Evolutionary conservation across 2,888 invertebrate species (phyloP).

Genomic region (Hydrotaea diabolus): DNA sequence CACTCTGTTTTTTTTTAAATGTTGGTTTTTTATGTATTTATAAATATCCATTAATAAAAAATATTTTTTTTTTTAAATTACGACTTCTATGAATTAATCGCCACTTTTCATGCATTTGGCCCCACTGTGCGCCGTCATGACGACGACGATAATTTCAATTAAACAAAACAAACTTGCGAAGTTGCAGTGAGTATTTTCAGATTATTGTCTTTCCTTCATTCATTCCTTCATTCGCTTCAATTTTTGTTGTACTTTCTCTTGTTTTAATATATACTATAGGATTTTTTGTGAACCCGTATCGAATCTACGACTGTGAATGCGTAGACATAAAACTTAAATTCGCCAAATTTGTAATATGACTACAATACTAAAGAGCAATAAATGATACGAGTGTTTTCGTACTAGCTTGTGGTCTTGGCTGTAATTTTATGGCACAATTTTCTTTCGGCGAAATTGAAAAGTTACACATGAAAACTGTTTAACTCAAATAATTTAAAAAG

Average conservation of each 20-base stretch:
- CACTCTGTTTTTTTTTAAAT: no score
- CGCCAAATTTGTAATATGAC: not conserved
- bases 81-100: no score
- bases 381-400: no score
- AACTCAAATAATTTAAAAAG: not conserved
- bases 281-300: not conserved
- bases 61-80: no score
- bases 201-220: not conserved
- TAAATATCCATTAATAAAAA: no score
- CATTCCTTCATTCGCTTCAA: not conserved
- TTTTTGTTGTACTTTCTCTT: constrained; percentile 58
- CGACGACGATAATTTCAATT: constrained; percentile 30
- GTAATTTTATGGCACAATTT: not conserved
- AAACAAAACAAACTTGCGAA: constrained; percentile 25
- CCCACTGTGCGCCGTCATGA: not conserved
- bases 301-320: not conserved
- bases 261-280: not conserved
- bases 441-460: not conserved
- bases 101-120: no score
- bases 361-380: no score
- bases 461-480: not conserved
- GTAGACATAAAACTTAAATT: not conserved
- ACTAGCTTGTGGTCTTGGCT: not conserved
- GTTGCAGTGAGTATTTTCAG: not conserved
- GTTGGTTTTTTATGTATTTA: no score